Evolutionary conservation across 2,888 invertebrate genomes (phyloP).

Genomic region (Bruchidius siliquastri): DNA sequence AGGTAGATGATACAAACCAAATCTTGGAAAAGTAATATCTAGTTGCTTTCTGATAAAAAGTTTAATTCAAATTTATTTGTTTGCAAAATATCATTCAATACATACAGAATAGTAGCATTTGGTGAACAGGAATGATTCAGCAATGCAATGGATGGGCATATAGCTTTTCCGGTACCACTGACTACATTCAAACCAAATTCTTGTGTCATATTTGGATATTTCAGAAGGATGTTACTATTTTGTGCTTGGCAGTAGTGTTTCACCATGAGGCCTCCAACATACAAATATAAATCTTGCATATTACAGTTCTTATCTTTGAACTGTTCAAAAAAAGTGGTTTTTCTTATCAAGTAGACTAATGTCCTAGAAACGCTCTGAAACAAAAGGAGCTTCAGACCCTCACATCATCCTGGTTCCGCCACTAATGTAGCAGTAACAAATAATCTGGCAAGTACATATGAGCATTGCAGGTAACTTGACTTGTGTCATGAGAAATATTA

Average conservation of each 20-base stretch:
- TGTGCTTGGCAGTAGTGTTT: slow-evolving; percentile 30
- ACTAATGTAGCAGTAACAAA: no score
- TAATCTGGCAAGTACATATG: no score
- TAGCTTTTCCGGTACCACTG: slow-evolving; percentile 26
- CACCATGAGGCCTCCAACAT: slow-evolving; percentile 29
- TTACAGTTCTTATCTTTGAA: slow-evolving; percentile 10
- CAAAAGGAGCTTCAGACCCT: no score
- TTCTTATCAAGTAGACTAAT: slow-evolving; percentile 24
- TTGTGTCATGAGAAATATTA: no score
- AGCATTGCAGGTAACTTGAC: no score
- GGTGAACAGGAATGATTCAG: slow-evolving; percentile 28
- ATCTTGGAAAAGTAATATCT: no score
- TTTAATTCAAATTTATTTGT: no score
- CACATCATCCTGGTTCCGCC: no score
- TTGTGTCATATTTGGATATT: slow-evolving; percentile 19
- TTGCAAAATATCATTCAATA: no score
- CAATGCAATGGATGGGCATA: slow-evolving; percentile 27
- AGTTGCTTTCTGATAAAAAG: no score
- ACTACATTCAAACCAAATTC: slow-evolving; percentile 19
- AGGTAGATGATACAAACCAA: no score
- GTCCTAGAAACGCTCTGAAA: slow-evolving; percentile 23
- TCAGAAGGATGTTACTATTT: slow-evolving; percentile 20
- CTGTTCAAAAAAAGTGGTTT: slow-evolving; percentile 25
- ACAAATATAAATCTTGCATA: slow-evolving; percentile 18
- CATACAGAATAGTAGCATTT: slow-evolving; percentile 29